Evolutionary conservation across 2,888 invertebrate genomes (phyloP).

Genomic region (Drosophila lutescens): DNA sequence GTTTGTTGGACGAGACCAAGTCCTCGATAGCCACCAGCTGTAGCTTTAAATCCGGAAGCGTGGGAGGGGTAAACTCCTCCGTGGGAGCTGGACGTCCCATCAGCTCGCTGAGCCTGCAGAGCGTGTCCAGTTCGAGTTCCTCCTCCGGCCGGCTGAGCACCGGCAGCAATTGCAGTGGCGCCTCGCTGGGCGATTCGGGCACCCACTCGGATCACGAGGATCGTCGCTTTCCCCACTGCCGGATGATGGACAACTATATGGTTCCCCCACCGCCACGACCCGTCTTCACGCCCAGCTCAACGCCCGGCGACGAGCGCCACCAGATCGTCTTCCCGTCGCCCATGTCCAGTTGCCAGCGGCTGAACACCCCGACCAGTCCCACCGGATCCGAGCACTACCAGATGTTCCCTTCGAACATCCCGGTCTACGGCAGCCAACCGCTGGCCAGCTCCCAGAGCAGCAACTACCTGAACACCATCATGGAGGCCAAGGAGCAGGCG

Average conservation of each 20-base stretch:
- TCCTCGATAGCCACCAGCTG: slow-evolving; percentile 83
- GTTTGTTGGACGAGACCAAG: slow-evolving; percentile 82
- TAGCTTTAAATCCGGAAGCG: slow-evolving; percentile 74
- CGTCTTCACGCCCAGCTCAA: slow-evolving; percentile 82
- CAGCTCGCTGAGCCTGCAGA: slow-evolving; percentile 88
- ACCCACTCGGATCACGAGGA: slow-evolving; percentile 94
- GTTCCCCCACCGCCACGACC: slow-evolving; percentile 88
- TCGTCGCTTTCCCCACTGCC: slow-evolving; percentile 84
- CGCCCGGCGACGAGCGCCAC: slow-evolving; percentile 83
- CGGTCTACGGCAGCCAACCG: slow-evolving; percentile 81
- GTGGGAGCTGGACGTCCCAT: slow-evolving; percentile 85
- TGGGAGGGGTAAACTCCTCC: slow-evolving; percentile 62
- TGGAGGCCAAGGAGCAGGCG: slow-evolving; percentile 83
- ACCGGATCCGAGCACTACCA: slow-evolving; percentile 83
- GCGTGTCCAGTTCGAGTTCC: slow-evolving; percentile 88
- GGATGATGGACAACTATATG: slow-evolving; percentile 86
- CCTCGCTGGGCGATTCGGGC: slow-evolving; percentile 93
- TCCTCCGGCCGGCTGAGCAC: slow-evolving; percentile 93
- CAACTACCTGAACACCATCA: slow-evolving; percentile 83
- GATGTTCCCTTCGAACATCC: slow-evolving; percentile 84
- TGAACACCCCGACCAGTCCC: slow-evolving; percentile 83
- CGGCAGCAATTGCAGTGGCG: slow-evolving; percentile 89
- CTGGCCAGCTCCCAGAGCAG: slow-evolving; percentile 78
- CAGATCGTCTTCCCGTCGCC: slow-evolving; percentile 82
- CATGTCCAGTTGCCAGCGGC: slow-evolving; percentile 78